Conservation (phyloP, 2,797 vertebrate species). For the Cryptoprocta ferox region DNA sequence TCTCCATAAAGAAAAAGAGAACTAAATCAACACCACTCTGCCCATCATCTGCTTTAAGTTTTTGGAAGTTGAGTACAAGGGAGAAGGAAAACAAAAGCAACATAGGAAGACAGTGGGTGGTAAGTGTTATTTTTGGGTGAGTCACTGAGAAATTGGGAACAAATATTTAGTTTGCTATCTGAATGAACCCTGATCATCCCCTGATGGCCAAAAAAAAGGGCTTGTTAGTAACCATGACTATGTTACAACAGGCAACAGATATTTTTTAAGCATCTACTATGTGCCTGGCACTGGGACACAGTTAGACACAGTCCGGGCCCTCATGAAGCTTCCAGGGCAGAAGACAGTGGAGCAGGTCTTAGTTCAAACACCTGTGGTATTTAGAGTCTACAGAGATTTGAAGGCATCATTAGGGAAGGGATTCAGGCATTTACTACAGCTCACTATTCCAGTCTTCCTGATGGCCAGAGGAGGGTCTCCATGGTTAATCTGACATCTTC, state of each 20-base stretch:
- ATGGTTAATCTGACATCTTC: background rate
- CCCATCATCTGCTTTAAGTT: background rate
- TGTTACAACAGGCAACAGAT: background rate
- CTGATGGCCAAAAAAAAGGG: background rate
- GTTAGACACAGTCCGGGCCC: background rate
- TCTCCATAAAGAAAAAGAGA: background rate
- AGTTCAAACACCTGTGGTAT: background rate
- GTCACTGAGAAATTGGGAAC: background rate
- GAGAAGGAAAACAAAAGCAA: background rate
- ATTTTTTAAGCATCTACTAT: background rate
- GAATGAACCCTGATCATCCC: background rate
- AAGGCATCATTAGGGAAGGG: background rate
- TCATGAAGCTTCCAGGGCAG: background rate
- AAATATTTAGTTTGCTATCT: background rate
- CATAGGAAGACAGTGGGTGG: background rate
- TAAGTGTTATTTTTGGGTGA: background rate
- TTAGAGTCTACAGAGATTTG: background rate
- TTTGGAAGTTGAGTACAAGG: background rate
- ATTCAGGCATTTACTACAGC: background rate
- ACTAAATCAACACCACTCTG: background rate
- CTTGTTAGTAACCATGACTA: background rate
- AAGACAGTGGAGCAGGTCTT: background rate
- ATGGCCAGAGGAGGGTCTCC: background rate
- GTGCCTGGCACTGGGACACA: background rate
- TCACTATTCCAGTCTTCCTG: background rate